These are phyloP conservation scores for Lissonota sp. DNA, from an alignment of 2,888 invertebrate species.

Conservation along the genomic window DNA sequence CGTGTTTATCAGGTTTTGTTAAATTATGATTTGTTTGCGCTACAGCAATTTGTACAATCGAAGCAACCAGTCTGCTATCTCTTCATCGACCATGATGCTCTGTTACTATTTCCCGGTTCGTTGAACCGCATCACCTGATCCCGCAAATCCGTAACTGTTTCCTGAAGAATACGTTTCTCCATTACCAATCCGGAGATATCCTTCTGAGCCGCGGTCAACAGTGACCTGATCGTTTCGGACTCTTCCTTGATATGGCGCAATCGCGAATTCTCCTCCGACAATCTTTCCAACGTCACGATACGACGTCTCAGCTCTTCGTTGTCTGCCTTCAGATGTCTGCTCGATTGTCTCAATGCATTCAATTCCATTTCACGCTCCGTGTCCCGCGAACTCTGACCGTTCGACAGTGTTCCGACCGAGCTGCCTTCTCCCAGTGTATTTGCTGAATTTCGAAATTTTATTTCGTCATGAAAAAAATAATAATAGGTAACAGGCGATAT, in stretches of 20 bases:
- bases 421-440: slow-evolving; percentile 67
- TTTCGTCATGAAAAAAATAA: slow-evolving; percentile 16
- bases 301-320: slow-evolving; percentile 88
- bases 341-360: slow-evolving; percentile 84
- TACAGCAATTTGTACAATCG: slow-evolving; percentile 89
- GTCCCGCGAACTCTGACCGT: slow-evolving; percentile 70
- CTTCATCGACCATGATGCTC: slow-evolving; percentile 85
- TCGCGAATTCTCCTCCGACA: slow-evolving; percentile 86
- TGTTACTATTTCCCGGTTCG: slow-evolving; percentile 80
- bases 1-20: slow-evolving; percentile 9
- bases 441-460: slow-evolving; percentile 67
- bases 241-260: slow-evolving; percentile 86
- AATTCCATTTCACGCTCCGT: slow-evolving; percentile 84
- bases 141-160: slow-evolving; percentile 89
- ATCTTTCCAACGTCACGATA: slow-evolving; percentile 86
- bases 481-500: too few species aligned
- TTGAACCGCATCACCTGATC: slow-evolving; percentile 83
- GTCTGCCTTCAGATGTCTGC: slow-evolving; percentile 86
- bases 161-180: slow-evolving; percentile 90
- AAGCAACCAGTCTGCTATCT: slow-evolving; percentile 89
- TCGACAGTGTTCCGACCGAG: slow-evolving; percentile 66
- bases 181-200: slow-evolving; percentile 89
- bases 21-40: slow-evolving; percentile 84
- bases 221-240: slow-evolving; percentile 86
- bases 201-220: slow-evolving; percentile 89